Evolutionary conservation across 1,140 invertebrate species (phyloP), one percentile per base, ranked within the genome.

Genomic region (Zaprionus capensis): DNA sequence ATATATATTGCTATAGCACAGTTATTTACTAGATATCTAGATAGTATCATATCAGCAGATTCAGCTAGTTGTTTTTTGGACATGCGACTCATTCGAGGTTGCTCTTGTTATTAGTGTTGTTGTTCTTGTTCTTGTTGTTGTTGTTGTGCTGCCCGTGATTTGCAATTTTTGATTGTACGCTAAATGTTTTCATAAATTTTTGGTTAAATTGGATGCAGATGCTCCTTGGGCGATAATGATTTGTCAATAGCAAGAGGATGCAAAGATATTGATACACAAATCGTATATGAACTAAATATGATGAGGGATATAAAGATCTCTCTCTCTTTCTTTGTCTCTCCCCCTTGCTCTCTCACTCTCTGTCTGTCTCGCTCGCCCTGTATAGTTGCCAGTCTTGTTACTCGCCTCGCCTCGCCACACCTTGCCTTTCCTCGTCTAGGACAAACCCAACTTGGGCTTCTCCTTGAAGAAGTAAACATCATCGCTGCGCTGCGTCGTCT

Each of bases 391-490:
- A 46, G 41, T 51, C 46, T 24, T 51, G 14, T 24, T 51, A 11
- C 20, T 24, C 20, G 12, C 20, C 46, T 24, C 46, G 22, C 20
- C 46, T 5, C 20, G 4, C 20, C 26, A 22, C 22, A 22, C 26
- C 20, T 14, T 2, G 15, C 14, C 38, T 2, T 62, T 26, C 4
- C 17, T 5, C 20, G n/a, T 44, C n/a, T 78, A 84, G 49, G 82
- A 84, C 20, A 85, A 58, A 4, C 79, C 83, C 80, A 85, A 58
- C 22, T 86, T 78, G n/a, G 82, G 82, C 38, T 87, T 86, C 63
- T 83, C 80, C 71, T 87, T 81, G 36, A 88, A 88, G 26, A 83
- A 83, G 70, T 80, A 83, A 0, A 88, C 81, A 22, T 88, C 81
- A 1, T 90, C 71, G 65, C 81, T 80, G 2, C 17, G 44, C 12